These are phyloP conservation scores for Thelaira solivaga DNA, from an alignment of 2,888 invertebrate species.

Conservation along the genomic window DNA sequence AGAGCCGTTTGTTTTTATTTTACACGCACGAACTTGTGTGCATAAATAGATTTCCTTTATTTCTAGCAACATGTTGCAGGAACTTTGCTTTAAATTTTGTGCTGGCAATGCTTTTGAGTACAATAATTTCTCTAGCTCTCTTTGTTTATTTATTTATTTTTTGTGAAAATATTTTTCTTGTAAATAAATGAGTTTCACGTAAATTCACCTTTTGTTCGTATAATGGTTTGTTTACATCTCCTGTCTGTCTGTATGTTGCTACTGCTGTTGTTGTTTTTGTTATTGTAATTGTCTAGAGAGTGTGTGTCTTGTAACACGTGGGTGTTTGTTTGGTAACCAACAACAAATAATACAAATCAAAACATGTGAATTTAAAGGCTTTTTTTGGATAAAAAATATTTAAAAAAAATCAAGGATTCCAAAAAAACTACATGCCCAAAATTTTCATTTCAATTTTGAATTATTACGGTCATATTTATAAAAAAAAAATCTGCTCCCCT, in stretches of 20 bases:
- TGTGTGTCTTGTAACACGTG: constrained; percentile 51
- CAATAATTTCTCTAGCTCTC: not conserved
- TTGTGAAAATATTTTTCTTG: not conserved
- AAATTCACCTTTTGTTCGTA: not conserved
- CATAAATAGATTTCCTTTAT: not conserved
- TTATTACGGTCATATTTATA: no score
- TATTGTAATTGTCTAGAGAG: constrained; percentile 3
- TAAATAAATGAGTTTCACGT: not conserved
- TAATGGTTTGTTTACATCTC: constrained; percentile 10
- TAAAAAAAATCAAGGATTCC: no score
- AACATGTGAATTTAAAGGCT: no score
- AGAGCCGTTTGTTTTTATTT: constrained; percentile 29
- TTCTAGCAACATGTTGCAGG: constrained; percentile 35
- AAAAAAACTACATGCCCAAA: no score
- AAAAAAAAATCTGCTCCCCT: no score
- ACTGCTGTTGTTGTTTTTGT: not conserved
- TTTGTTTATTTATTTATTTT: not conserved
- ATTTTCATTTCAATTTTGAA: no score
- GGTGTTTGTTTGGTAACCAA: constrained; percentile 43
- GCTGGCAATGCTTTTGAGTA: constrained; percentile 51
- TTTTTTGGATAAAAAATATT: no score
- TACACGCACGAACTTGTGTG: constrained; percentile 23
- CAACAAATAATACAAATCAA: not conserved
- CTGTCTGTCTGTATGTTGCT: not conserved
- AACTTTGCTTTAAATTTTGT: not conserved